phyloP scores from a whole-genome alignment of 2,888 invertebrate genomes.

The Galeopsomyia nigrocyanea region DNA sequence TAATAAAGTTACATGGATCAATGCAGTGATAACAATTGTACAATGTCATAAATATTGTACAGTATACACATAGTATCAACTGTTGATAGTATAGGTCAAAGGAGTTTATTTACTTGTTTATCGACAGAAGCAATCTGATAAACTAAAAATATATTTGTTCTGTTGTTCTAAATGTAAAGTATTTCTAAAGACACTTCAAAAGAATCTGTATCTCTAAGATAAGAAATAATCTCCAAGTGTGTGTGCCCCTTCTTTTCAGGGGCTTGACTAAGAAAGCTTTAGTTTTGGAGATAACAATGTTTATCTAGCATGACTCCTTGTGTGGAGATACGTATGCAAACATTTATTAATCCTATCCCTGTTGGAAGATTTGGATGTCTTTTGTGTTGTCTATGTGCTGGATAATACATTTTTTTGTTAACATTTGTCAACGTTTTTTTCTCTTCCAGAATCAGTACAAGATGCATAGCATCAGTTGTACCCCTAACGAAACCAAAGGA shows the following conservation, averaged over 20 bases:
- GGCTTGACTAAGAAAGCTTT: constrained; percentile 29
- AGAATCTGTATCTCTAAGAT: constrained; percentile 23
- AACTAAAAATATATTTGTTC: constrained; percentile 7
- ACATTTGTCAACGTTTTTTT: constrained; percentile 1
- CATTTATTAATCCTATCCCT: constrained; percentile 48
- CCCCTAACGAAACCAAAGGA: constrained; percentile 77
- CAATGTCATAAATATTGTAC: constrained; percentile 43
- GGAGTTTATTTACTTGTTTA: too few relatives aligned
- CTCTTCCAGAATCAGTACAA: constrained; percentile 65
- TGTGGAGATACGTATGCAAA: constrained; percentile 48
- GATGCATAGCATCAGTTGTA: constrained; percentile 76
- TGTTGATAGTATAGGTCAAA: constrained; percentile 17
- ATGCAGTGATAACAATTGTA: constrained; percentile 50
- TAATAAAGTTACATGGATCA: constrained; percentile 50
- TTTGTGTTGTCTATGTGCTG: neutral
- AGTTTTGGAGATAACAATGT: constrained; percentile 50
- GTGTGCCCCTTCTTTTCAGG: constrained; percentile 26
- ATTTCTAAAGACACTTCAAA: constrained; percentile 9
- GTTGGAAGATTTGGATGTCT: constrained; percentile 2
- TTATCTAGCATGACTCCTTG: constrained; percentile 33
- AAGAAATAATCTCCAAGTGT: constrained; percentile 37
- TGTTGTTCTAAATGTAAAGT: neutral
- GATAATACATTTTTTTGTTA: too few relatives aligned
- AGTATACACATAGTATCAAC: constrained; percentile 26
- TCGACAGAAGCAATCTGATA: too few relatives aligned